A percentile compares a stretch with the other conserved stretches of the same genome.
phyloP scores from a whole-genome alignment of 2,113 vertebrate species.

The Halcyon senegalensis region DNA sequence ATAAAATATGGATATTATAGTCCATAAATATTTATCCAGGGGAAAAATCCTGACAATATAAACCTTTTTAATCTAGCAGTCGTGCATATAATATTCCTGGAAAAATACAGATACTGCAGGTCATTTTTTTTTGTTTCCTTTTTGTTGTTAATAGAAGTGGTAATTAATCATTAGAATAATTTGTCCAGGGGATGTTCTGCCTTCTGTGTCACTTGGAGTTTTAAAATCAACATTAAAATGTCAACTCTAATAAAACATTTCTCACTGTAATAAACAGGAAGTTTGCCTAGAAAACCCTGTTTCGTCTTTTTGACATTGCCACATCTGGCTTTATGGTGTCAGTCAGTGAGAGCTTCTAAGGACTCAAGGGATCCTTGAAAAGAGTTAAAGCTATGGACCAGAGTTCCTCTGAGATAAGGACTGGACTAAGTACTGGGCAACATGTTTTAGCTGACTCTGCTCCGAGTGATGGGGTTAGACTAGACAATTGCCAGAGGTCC shows the following conservation, averaged over 20 bases:
- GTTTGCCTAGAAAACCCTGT: neutral
- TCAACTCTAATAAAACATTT: neutral
- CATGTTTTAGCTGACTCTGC: neutral
- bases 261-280: neutral
- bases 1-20: neutral
- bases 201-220: conserved; percentile 12
- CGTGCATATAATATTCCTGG: neutral
- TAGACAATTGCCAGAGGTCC: neutral
- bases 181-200: neutral
- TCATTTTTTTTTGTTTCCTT: neutral
- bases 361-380: neutral
- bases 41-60: neutral
- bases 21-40: neutral
- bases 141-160: neutral
- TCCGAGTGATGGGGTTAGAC: neutral
- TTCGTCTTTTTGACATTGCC: neutral
- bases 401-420: neutral
- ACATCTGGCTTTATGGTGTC: neutral
- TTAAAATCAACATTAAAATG: conserved; percentile 33
- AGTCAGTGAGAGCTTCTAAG: neutral
- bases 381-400: neutral
- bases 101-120: neutral
- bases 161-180: conserved; percentile 34
- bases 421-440: neutral
- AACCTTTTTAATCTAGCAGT: neutral